Evolutionary conservation across 2,113 vertebrate genomes (phyloP), one percentile per base, ranked within the genome.

Genomic region (Arenaria interpres): DNA sequence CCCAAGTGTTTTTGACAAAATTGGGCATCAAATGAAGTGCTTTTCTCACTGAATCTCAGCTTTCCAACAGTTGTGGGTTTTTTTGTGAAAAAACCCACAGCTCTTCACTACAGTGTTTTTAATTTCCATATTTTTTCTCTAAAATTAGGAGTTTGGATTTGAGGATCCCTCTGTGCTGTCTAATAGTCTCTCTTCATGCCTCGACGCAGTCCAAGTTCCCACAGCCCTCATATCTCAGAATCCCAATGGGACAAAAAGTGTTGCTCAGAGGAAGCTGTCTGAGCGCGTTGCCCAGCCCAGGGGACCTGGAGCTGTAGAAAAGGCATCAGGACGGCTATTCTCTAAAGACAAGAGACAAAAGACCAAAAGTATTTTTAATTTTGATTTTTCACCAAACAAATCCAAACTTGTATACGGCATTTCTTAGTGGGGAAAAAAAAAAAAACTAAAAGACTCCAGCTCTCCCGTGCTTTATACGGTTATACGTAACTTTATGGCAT

Each of bases 1-100:
- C 62, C 11, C 51, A 93, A 84, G 35, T 75, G 10, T 33, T 78
- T 96, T 89, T 59, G n/a, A 96, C 62, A 87, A 90, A 95, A 80
- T 5, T 45, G 17, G 73, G 64, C 75, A 93, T 72, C 85, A 77
- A 69, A 92, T 75, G 46, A 96, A 95, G 80, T 50, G 63, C 28
- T 81, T 93, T 95, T 94, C 80, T 95, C 92, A 82, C 78, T 82
- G 46, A 79, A 67, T 89, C 72, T 84, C 88, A 87, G 77, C 63
- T 93, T 97, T 94, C 30, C 35, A 90, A 89, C 24, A 92, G 64
- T 74, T 74, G 32, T n/a, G 43, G 2, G 27, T 51, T 37, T 54
- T 75, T 50, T 21, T 32, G 3, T 35, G 27, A 37, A 78, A 71
- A 84, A 60, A 4, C 2, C 37, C 30, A 92, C 85, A 80, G 46